Conservation (phyloP, 2,113 vertebrate species). For the Psittacula cyanocephala region DNA sequence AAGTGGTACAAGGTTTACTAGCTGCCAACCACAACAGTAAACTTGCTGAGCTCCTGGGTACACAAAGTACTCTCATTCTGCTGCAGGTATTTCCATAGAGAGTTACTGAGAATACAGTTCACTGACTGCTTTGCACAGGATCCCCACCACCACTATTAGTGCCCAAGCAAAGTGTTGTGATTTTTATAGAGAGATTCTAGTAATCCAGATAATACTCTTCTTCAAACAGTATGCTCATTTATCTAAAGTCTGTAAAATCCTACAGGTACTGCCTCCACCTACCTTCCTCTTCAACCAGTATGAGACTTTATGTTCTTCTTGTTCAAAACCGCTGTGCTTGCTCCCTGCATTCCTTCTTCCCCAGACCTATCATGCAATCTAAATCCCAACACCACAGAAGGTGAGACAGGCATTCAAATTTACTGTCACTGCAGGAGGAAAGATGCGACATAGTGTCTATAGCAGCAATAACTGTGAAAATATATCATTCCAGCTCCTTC, state of each 20-base stretch:
- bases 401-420: slow-evolving; percentile 2
- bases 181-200: not conserved
- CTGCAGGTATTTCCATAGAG: not conserved
- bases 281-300: not conserved
- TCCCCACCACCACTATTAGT: not conserved
- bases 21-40: not conserved
- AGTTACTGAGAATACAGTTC: not conserved
- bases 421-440: not conserved
- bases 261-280: not conserved
- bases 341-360: not conserved
- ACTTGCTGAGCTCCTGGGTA: not conserved
- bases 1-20: not conserved
- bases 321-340: not conserved
- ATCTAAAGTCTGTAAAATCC: not conserved
- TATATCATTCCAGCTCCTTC: not conserved
- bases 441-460: not conserved
- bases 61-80: not conserved
- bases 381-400: not conserved
- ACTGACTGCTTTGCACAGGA: not conserved
- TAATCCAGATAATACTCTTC: not conserved
- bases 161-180: not conserved
- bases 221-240: not conserved
- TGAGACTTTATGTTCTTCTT: not conserved
- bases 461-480: slow-evolving; percentile 11
- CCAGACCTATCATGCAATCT: not conserved